Percentiles rank a stretch among this genome's conserved stretches.
Evolutionary conservation across 1,140 invertebrate genomes (phyloP).

Genomic region (Octopus sinensis): DNA sequence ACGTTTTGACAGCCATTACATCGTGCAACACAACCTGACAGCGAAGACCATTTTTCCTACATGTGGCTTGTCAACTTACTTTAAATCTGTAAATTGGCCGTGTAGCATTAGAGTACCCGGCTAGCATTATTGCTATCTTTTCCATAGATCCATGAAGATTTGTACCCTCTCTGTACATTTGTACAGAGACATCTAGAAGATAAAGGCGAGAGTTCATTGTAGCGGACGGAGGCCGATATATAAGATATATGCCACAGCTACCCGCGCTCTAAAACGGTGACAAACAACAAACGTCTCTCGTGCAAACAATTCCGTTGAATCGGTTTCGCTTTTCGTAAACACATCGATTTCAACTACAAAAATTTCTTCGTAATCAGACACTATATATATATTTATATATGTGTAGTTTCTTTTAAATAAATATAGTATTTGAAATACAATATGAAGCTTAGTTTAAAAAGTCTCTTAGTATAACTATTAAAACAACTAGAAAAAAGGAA

Average conservation of each 20-base stretch:
- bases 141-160: constrained; percentile 10
- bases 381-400: too few species aligned
- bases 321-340: too few species aligned
- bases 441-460: too few species aligned
- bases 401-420: too few species aligned
- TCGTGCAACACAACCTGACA: too few species aligned
- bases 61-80: constrained; percentile 8
- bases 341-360: too few species aligned
- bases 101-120: constrained; percentile 4
- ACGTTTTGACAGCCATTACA: too few species aligned
- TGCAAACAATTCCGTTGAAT: too few species aligned
- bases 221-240: neutral
- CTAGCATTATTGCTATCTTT: constrained; percentile 3
- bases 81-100: constrained; percentile 6
- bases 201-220: neutral
- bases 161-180: constrained; percentile 11
- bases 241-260: neutral
- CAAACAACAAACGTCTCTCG: neutral
- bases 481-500: too few species aligned
- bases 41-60: neutral
- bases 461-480: too few species aligned
- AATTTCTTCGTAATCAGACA: too few species aligned
- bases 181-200: constrained; percentile 6
- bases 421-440: too few species aligned
- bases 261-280: neutral